These are phyloP conservation scores for Leucozona laternaria DNA, from an alignment of 2,888 invertebrate genomes.

Conservation along the genomic window DNA sequence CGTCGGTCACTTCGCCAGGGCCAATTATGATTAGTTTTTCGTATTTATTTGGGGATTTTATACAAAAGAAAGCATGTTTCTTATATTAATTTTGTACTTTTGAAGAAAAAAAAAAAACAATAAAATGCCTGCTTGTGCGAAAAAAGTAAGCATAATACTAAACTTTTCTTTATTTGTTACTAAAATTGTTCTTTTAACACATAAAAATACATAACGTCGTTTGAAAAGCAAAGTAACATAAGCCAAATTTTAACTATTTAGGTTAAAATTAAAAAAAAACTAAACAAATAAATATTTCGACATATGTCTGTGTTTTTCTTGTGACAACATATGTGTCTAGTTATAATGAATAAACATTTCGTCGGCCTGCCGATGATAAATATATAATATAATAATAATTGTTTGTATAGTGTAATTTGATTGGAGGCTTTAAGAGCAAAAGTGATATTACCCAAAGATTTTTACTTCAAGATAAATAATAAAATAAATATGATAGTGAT, in stretches of 20 bases:
- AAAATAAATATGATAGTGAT: not conserved
- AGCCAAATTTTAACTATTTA: too few species aligned
- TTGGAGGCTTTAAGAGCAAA: not conserved
- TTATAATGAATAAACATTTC: constrained; percentile 2
- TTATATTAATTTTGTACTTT: too few species aligned
- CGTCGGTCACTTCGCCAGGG: too few species aligned
- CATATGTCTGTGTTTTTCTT: too few species aligned
- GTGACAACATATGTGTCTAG: too few species aligned
- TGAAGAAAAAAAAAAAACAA: not conserved
- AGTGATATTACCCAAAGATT: not conserved
- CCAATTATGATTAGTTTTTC: too few species aligned
- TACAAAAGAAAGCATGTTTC: too few species aligned
- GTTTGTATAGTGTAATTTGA: not conserved
- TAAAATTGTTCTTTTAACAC: constrained; percentile 3
- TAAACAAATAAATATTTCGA: too few species aligned
- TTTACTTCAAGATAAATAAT: not conserved
- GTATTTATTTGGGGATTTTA: too few species aligned
- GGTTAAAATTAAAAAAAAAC: too few species aligned
- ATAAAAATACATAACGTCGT: constrained; percentile 21
- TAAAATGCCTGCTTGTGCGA: not conserved
- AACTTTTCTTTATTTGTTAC: constrained; percentile 12
- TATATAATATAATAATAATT: not conserved
- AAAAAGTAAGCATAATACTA: constrained; percentile 1
- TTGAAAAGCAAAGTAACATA: too few species aligned
- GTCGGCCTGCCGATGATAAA: constrained; percentile 31